phyloP scores from a whole-genome alignment of 1,140 invertebrate genomes.

The Octopus bimaculoides region DNA sequence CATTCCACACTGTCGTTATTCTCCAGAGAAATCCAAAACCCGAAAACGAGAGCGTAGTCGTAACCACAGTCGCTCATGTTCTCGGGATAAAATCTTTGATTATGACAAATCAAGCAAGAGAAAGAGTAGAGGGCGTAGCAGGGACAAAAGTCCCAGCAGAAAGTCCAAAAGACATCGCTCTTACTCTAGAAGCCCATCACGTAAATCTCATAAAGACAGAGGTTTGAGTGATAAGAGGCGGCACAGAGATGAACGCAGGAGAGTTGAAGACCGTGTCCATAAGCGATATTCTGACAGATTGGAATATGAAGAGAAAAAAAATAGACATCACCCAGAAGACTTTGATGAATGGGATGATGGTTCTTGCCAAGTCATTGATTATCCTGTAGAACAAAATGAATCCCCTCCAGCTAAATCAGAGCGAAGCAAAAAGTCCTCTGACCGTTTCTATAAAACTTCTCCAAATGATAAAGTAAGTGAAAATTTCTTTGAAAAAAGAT shows the following conservation, averaged over 20 bases:
- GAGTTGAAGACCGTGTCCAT: conserved; percentile 14
- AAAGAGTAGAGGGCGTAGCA: conserved; percentile 17
- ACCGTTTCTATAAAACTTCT: background rate
- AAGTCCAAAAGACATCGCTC: conserved; percentile 16
- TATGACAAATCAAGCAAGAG: conserved; percentile 20
- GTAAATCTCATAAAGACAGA: conserved; percentile 14
- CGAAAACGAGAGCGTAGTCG: conserved; percentile 15
- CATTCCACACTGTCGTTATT: conserved; percentile 14
- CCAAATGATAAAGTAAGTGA: background rate
- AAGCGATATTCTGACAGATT: background rate
- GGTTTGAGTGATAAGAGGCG: conserved; percentile 21
- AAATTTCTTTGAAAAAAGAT: background rate
- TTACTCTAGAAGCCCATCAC: conserved; percentile 14
- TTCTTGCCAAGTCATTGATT: background rate
- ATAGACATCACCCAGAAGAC: background rate
- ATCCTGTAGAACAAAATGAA: background rate
- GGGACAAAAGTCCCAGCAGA: conserved; percentile 1
- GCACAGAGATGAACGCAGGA: conserved; percentile 20
- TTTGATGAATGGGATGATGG: background rate
- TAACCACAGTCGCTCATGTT: conserved; percentile 13
- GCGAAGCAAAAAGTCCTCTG: background rate
- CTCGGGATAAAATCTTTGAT: conserved; percentile 14
- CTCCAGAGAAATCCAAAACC: conserved; percentile 6
- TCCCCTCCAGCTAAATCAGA: background rate
- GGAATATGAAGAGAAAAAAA: background rate